Percentiles rank a stretch among this genome's conserved stretches.
phyloP scores from a whole-genome alignment of 2,888 invertebrate genomes.

The Protonemura montana region DNA sequence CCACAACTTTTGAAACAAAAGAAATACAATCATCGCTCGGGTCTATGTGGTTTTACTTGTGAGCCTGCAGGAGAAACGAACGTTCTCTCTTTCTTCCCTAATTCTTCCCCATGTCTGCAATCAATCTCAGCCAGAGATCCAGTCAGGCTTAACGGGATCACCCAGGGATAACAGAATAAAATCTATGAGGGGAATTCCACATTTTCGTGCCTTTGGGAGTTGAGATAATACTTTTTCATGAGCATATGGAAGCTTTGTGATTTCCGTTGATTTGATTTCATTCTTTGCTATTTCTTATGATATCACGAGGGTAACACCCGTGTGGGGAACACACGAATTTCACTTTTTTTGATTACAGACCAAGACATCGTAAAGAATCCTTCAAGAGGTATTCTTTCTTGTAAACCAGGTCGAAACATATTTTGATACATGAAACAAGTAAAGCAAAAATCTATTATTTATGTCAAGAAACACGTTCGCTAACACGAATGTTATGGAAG shows the following conservation, averaged over 20 bases:
- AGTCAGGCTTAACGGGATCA: constrained; percentile 29
- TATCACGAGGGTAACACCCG: neutral
- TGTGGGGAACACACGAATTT: neutral
- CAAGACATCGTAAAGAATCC: neutral
- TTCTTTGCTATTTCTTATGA: neutral
- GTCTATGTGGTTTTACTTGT: neutral
- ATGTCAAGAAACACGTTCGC: neutral
- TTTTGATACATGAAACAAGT: constrained; percentile 3
- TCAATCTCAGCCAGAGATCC: constrained; percentile 44
- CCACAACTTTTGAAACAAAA: constrained; percentile 14
- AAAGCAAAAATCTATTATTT: constrained; percentile 29
- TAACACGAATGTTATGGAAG: neutral
- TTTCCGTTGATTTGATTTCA: constrained; percentile 35
- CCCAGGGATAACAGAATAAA: constrained; percentile 41
- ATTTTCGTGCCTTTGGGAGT: constrained; percentile 38
- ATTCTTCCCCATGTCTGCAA: constrained; percentile 42
- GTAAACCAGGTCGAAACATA: neutral
- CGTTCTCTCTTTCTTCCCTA: constrained; percentile 8
- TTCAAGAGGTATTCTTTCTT: neutral
- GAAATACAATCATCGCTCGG: neutral
- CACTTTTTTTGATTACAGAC: neutral
- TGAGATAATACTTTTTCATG: constrained; percentile 36
- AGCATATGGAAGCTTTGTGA: constrained; percentile 17
- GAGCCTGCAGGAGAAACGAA: constrained; percentile 31
- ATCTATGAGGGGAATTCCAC: constrained; percentile 41